Evolutionary conservation across 2,888 invertebrate genomes (phyloP), one percentile per base, ranked within the genome.

Genomic region (Isoperla grammatica): DNA sequence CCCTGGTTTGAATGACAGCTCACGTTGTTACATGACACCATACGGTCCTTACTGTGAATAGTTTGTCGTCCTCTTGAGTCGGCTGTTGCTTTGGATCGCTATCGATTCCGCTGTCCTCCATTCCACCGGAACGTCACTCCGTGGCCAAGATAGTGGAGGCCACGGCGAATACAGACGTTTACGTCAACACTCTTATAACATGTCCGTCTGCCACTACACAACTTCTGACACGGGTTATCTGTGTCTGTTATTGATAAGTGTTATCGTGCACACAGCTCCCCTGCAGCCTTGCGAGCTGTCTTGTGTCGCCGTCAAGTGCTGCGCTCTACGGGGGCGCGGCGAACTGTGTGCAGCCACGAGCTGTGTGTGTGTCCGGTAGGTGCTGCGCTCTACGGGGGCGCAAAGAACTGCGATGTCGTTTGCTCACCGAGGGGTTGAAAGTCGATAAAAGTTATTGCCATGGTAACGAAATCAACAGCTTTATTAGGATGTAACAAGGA

Each of bases 21-120:
- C n/a, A n/a, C n/a, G n/a, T n/a, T n/a, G n/a, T n/a, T n/a, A n/a
- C n/a, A n/a, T n/a, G n/a, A n/a, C n/a, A n/a, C n/a, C 29, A 29
- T 29, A 29, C 29, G 29, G 29, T 29, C 19, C 43, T 58, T 62
- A 73, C 74, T 70, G 70, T 63, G 63, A 73, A 73, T 57, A 71
- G 65, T 59, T 71, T 71, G 49, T 74, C 75, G 61, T 74, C 74
- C 63, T 75, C 74, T 37, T 69, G 70, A 59, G 67, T 61, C 37
- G 65, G 65, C n/a, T 65, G 64, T 62, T 68, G 70, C 66, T 73
- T 78, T 68, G 70, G 77, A 69, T 79, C 78, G 65, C 77, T 78
- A 67, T 79, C 76, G 64, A 79, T 79, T 19, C 79, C 79, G 70
- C 79, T 79, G 68, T 79, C 78, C 71, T 79, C 78, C 78, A 78